Evolutionary conservation across 2,113 vertebrate species (phyloP), one percentile per base, ranked within the genome.

Genomic region (Dolichotis patagonum): DNA sequence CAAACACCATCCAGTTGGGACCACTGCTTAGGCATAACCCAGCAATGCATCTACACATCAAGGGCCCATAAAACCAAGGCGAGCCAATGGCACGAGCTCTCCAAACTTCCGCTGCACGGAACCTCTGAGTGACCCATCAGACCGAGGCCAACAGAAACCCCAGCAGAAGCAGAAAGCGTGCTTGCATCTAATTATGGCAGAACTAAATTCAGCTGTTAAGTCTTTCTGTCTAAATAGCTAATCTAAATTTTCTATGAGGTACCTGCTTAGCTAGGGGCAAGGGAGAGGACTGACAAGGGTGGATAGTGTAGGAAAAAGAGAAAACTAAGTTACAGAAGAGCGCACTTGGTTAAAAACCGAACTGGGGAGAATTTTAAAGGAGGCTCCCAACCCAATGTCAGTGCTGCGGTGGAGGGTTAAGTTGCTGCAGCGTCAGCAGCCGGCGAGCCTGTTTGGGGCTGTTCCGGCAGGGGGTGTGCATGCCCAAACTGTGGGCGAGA

Each of bases 401-500:
- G 92, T 95, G 97, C 98, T 98, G 98, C 96, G 92, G 91, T 97
- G 97, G 97, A 95, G 97, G 88, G 96, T 95, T 97, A 97, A 97
- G 96, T 96, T 35, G 80, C 94, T 96, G 98, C 98, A 98, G 97
- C 98, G 95, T 98, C 97, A 97, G 98, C 97, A 97, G 97, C 94
- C 38, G 96, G 97, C 92, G 14, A 90, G 96, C 98, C 98, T 98
- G 98, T 98, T 97, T 96, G 97, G 75, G 97, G 91, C 98, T 97
- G 90, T 96, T 94, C 98, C 96, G 92, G 97, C 97, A 95, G 96
- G 96, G 97, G 92, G 98, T 98, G 97, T 97, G 96, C 96, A 91
- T 95, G 98, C 98, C 98, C 98, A 96, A 98, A 98, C 95, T 98
- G 98, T 7, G 98, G 98, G 98, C 98, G 82, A 98, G 98, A 98